These are phyloP conservation scores for Pseudopipra pipra DNA, from an alignment of 2,113 vertebrate genomes.

Conservation along the genomic window DNA sequence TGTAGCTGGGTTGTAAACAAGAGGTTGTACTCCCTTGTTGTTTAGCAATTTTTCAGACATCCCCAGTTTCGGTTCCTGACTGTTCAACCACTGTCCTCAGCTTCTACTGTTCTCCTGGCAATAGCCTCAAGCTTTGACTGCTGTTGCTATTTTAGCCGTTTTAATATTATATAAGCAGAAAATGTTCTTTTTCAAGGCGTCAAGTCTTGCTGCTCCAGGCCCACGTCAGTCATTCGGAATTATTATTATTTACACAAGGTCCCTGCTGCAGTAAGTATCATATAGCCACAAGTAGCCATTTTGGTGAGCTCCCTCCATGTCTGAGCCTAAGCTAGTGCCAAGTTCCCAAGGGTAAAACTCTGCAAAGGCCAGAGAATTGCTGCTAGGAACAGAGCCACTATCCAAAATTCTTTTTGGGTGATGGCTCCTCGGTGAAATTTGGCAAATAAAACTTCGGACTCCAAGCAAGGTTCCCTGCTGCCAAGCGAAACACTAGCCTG, in stretches of 20 bases:
- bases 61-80: background rate
- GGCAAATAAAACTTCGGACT: background rate
- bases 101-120: background rate
- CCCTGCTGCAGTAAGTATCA: constrained; percentile 1
- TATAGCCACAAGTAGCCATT: background rate
- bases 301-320: background rate
- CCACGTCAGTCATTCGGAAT: constrained; percentile 37
- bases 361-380: background rate
- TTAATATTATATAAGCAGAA: constrained; percentile 47
- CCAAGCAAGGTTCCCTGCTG: background rate
- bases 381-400: background rate
- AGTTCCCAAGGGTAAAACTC: background rate
- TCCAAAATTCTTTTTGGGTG: background rate
- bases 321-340: background rate
- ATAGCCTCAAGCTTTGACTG: constrained; percentile 27
- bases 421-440: background rate
- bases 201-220: constrained; percentile 38
- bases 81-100: background rate
- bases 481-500: background rate
- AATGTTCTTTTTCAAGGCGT: constrained; percentile 30
- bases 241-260: constrained; percentile 52
- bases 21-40: background rate
- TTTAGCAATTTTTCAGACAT: background rate
- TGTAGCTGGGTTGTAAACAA: background rate
- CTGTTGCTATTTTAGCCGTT: constrained; percentile 45